Percentiles rank a stretch among this genome's conserved stretches.
phyloP scores from a whole-genome alignment of 2,113 vertebrate species.

The Menidia beryllina region DNA sequence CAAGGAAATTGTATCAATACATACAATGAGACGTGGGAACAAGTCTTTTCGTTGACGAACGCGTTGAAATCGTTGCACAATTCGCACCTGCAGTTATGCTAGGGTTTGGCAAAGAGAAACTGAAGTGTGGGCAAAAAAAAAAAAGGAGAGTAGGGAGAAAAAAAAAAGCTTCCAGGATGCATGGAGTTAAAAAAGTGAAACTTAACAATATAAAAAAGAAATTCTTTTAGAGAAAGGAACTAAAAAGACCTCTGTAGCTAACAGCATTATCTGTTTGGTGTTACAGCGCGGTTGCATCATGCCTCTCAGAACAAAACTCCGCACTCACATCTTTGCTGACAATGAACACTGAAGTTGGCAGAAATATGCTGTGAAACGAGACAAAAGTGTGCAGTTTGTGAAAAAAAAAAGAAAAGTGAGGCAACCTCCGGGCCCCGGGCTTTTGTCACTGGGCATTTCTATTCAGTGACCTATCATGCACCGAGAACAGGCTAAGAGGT shows the following conservation, averaged over 20 bases:
- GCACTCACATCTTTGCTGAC: constrained; percentile 84
- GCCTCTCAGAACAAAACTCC: constrained; percentile 82
- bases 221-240: constrained; percentile 78
- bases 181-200: constrained; percentile 77
- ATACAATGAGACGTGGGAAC: constrained; percentile 12
- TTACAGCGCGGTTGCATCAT: constrained; percentile 85
- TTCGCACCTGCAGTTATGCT: constrained; percentile 35
- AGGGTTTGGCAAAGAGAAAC: constrained; percentile 48
- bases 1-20: constrained; percentile 34
- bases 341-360: constrained; percentile 85
- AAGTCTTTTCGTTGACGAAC: constrained; percentile 25
- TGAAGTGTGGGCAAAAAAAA: constrained; percentile 45
- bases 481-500: constrained; percentile 52
- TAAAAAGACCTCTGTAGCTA: constrained; percentile 81
- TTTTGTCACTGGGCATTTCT: constrained; percentile 78
- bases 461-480: constrained; percentile 70
- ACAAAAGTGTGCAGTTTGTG: constrained; percentile 82
- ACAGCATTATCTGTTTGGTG: constrained; percentile 83
- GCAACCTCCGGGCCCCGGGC: constrained; percentile 80
- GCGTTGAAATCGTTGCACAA: constrained; percentile 7
- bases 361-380: constrained; percentile 83
- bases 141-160: not conserved
- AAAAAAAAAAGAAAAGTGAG: constrained; percentile 75
- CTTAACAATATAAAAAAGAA: constrained; percentile 80
- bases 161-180: constrained; percentile 65